Evolutionary conservation across 64 coral and sea anemone genomes (phyloP), one percentile per base, ranked within the genome.

Genomic region (Porites lutea): DNA sequence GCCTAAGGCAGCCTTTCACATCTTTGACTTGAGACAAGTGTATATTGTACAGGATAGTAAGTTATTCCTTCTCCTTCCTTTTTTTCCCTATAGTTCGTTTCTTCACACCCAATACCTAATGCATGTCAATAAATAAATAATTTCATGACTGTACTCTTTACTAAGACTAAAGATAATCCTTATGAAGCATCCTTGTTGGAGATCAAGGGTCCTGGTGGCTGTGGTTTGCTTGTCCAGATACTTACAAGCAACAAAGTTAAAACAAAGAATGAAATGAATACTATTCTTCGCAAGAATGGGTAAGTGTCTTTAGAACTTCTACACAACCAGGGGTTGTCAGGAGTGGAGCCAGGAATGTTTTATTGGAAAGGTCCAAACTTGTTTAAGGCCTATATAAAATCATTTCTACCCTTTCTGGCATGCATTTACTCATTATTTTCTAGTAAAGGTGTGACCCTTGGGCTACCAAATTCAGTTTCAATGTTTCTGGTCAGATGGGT

Each of bases 261-360:
- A 86, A 92, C 94, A 45, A 98, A 95, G 77, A 87, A 77, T 78
- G 97, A 98, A 78, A 71, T 98, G n/a, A 92, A 59, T n/a, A 98
- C 87, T 22, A 88, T 98, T 48, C 88, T 98, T 52, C 87, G 86
- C 5, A 98, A 88, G 78, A 98, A 98, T 93, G 94, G 94, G 97
- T 98, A 69, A 92, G 90, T 54, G 23, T 15, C 2, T 59, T 22
- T 13, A 59, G 8, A 21, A 61, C 13, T 61, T 79, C n/a, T 23
- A 75, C 8, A 16, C 72, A 75, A 46, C 7, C 70, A 37, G 27
- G 27, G 27, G 27, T 37, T 37, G 27, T 37, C 27, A 37, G 27
- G 27, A 37, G 27, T 37, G 27, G 27, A 37, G 27, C 27, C 27
- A 37, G 27, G 27, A 37, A 37, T 37, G 0, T 37, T 37, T 37